Evolutionary conservation across 1,140 invertebrate genomes (phyloP), one percentile per base, ranked within the genome.

Genomic region (Drosophila orena): DNA sequence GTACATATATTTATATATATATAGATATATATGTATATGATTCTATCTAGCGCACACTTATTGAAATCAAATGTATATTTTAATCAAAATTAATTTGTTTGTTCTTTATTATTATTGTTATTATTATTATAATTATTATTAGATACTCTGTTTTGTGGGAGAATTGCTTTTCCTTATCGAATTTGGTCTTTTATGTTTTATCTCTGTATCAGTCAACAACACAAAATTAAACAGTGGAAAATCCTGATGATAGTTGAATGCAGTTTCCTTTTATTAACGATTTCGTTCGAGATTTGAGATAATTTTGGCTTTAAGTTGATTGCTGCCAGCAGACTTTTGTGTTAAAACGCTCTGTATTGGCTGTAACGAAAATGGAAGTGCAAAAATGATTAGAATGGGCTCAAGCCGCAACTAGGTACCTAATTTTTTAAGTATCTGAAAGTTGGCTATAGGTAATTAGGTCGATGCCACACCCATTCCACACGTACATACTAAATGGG

Each of bases 281-380:
- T 55, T 54, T 57, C 14, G 24, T 15, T 38, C 46, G 17, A 22
- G 57, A 66, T 35, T 57, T 69, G 34, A n/a, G n/a, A 15, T 24
- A 30, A 46, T 37, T 56, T 50, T 46, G 35, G 70, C 57, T 64
- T 64, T 59, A 38, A 47, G 40, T 80, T 66, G 81, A 80, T 80
- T 81, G 81, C 81, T 64, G 74, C 54, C 53, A 52, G 74, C 81
- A 85, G 77, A 85, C 72, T 86, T 85, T 70, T 38, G 40, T 52
- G 66, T 53, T 42, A 52, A 46, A 50, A 64, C 49, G 43, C 64
- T 58, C 44, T 14, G 30, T 81, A 66, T 54, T 50, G 61, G 53
- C 81, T 86, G 75, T 8, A 86, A 88, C 20, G 42, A 69, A 50
- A 56, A 8, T 5, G 2, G n/a, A 64, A 38, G 7, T 8, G 5